These are phyloP conservation scores for Popillia japonica DNA, from an alignment of 1,140 invertebrate genomes.

Conservation along the genomic window DNA sequence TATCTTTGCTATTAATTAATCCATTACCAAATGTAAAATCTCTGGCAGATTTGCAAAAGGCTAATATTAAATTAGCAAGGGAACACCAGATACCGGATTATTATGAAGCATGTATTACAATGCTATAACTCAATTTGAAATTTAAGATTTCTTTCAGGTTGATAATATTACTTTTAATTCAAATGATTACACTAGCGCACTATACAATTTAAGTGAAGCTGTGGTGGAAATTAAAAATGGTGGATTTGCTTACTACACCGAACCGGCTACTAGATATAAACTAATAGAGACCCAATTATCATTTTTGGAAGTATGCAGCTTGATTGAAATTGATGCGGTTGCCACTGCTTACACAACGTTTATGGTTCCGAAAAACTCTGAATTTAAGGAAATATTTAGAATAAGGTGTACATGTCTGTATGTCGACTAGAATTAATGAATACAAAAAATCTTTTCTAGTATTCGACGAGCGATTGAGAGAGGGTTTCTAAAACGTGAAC, in stretches of 20 bases:
- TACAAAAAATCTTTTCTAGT: background rate
- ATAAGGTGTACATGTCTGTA: background rate
- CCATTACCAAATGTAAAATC: background rate
- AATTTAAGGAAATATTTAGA: constrained; percentile 20
- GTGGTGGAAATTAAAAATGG: background rate
- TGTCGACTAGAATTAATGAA: background rate
- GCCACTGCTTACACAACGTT: background rate
- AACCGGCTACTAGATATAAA: constrained; percentile 13
- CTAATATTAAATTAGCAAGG: background rate
- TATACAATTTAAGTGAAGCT: constrained; percentile 6
- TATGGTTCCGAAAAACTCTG: background rate
- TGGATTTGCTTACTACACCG: background rate
- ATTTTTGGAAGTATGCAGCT: constrained; percentile 5
- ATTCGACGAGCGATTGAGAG: background rate
- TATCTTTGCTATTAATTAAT: background rate
- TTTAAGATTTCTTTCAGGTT: background rate
- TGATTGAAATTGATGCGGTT: constrained; percentile 3
- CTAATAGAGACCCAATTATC: background rate
- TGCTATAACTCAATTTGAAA: background rate
- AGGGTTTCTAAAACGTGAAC: background rate
- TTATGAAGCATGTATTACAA: background rate
- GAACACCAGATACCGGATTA: background rate
- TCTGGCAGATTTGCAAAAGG: background rate
- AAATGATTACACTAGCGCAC: background rate
- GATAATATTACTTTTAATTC: background rate